A percentile compares a stretch with the other conserved stretches of the same genome.
Evolutionary conservation across 2,888 invertebrate species (phyloP).

Genomic region (Trachelus tabidus): DNA sequence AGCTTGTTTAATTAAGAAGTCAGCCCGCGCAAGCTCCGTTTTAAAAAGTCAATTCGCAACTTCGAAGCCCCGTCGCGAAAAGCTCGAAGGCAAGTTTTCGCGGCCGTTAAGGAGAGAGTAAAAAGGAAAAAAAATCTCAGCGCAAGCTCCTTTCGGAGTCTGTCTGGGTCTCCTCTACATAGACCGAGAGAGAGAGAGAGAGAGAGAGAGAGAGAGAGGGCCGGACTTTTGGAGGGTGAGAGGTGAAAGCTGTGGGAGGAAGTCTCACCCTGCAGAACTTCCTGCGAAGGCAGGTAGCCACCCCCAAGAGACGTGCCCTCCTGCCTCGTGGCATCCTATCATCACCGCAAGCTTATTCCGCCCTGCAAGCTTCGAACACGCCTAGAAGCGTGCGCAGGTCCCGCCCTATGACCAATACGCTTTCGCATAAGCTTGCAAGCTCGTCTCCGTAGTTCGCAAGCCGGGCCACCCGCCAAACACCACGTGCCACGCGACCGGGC

Average conservation of each 20-base stretch:
- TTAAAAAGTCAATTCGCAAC: constrained; percentile 28
- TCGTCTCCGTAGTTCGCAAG: constrained; percentile 42
- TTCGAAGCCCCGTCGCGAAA: constrained; percentile 18
- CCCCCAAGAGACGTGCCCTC: constrained; percentile 55
- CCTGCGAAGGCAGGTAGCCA: constrained; percentile 39
- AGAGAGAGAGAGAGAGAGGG: constrained; percentile 43
- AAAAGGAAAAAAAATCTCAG: neutral
- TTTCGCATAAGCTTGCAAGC: constrained; percentile 52
- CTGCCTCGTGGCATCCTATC: constrained; percentile 53
- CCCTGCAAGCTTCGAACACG: constrained; percentile 55
- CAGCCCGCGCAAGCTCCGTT: too few relatives aligned
- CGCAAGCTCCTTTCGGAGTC: too few relatives aligned
- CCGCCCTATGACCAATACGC: constrained; percentile 61
- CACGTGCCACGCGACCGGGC: constrained; percentile 63
- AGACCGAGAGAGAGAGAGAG: neutral
- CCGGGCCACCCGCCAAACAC: constrained; percentile 59
- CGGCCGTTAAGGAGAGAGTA: constrained; percentile 18
- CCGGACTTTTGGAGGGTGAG: constrained; percentile 21
- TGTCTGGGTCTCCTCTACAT: too few relatives aligned
- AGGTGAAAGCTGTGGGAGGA: neutral
- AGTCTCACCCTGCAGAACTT: constrained; percentile 9
- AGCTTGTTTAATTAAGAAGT: too few relatives aligned
- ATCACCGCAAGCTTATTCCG: constrained; percentile 54
- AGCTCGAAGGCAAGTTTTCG: constrained; percentile 28
- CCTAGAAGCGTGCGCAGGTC: constrained; percentile 62